Base-by-base conservation (phyloP, 2,113 vertebrate species). In the Xenopus borealis region DNA sequence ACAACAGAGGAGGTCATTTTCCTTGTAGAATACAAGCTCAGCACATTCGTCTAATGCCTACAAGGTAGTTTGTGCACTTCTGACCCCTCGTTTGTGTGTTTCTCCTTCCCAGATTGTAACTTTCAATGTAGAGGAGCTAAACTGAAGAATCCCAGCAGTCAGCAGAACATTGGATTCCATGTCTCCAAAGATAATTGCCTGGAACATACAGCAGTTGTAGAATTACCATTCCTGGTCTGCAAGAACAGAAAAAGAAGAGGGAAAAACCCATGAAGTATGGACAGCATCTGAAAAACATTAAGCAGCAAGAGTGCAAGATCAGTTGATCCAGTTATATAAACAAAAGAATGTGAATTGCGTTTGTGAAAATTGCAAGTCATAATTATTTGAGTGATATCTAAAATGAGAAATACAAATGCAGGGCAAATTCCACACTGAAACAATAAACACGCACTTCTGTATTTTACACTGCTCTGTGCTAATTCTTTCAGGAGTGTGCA, bases 271-370 rank as follows among this genome's bases (percentile, higher is more conserved):
- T 77, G 64, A 77, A 62, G 59, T 33, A 12, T 46, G 74, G 66
- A 55, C 66, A 63, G 61, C 74, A 77, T 77, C 66, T 77, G 74
- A 77, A 70, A 77, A 77, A 77, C 53, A 77, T 77, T 77, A 77
- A 40, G 27, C 11, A 23, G 59, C 14, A 46, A 46, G 55, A 55
- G 13, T 59, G 66, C 72, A 44, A 61, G 46, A 67, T 19, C 40
- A 23, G 46, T 20, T 47, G 19, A 67, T 19, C 18, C 44, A 50
- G 65, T 50, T 67, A 23, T 19, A 67, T 20, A 67, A 66, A 67
- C 44, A 50, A 19, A 67, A 23, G 53, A 12, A 23, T 16, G 18
- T 14, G 8, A 47, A 45, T 67, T 18, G 65, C 27, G 65, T 23
- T 50, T 67, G 63, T 12, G 33, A 16, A 65, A 3, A n/a, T 40